phyloP scores from a whole-genome alignment of 2,113 vertebrate species.

The Phyllopteryx taeniolatus region DNA sequence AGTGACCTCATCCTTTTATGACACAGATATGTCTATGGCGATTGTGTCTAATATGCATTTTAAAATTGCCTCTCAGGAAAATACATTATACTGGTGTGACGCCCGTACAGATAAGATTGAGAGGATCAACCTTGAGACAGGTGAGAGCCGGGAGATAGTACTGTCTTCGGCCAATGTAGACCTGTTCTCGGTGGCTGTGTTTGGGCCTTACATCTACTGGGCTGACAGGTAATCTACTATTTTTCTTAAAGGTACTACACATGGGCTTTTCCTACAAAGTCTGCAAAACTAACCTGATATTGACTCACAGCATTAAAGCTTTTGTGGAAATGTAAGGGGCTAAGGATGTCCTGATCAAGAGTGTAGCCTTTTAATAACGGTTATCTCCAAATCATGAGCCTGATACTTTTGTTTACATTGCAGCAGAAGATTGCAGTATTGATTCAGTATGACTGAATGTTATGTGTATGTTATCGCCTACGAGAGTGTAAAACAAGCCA shows the following conservation, averaged over 20 bases:
- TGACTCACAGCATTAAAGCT: conserved; percentile 68
- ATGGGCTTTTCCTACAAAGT: conserved; percentile 62
- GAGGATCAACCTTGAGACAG: conserved; percentile 98
- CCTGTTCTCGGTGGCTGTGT: conserved; percentile 97
- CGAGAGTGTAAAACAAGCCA: background rate
- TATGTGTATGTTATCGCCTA: background rate
- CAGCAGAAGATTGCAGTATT: background rate
- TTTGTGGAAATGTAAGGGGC: conserved; percentile 51
- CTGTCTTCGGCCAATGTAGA: conserved; percentile 96
- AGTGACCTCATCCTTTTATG: conserved; percentile 49
- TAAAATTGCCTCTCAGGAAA: conserved; percentile 89
- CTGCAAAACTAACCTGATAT: conserved; percentile 75
- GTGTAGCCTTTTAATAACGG: background rate
- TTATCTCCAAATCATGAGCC: background rate
- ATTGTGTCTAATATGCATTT: conserved; percentile 69
- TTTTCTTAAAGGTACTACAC: conserved; percentile 77
- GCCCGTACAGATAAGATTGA: conserved; percentile 99
- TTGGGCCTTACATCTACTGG: conserved; percentile 99
- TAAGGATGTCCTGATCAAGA: conserved; percentile 34
- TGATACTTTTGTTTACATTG: background rate
- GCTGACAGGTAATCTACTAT: conserved; percentile 99
- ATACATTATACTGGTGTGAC: conserved; percentile 99
- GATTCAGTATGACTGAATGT: background rate
- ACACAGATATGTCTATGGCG: conserved; percentile 59
- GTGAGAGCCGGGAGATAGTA: conserved; percentile 91